Evolutionary conservation across 2,888 invertebrate genomes (phyloP).

Genomic region (Drosophila pseudotalamancana): DNA sequence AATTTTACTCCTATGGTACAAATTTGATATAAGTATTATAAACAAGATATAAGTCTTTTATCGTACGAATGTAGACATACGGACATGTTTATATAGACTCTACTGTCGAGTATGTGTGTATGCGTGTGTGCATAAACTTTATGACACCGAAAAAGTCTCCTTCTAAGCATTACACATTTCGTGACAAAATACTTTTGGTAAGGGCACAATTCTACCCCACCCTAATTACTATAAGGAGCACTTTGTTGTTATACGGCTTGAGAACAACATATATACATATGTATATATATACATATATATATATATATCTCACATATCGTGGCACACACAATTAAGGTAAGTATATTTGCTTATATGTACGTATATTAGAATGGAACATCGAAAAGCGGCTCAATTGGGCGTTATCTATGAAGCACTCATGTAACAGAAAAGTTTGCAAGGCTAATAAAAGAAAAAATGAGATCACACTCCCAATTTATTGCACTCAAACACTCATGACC

Average conservation of each 20-base stretch:
- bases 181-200: neutral
- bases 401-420: slow-evolving; percentile 1
- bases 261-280: neutral
- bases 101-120: neutral
- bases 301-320: too few relatives aligned
- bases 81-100: neutral
- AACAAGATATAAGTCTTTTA: too few relatives aligned
- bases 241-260: neutral
- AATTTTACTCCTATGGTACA: neutral
- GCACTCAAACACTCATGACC: slow-evolving; percentile 8
- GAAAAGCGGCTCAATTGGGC: slow-evolving; percentile 3
- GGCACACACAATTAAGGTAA: neutral
- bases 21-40: neutral
- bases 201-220: neutral
- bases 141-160: neutral
- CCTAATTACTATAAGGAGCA: neutral
- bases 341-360: too few relatives aligned
- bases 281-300: neutral
- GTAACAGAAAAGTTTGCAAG: slow-evolving; percentile 4
- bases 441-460: slow-evolving; percentile 17
- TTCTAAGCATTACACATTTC: neutral
- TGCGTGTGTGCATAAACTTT: neutral
- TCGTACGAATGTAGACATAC: neutral
- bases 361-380: neutral
- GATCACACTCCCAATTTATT: slow-evolving; percentile 7